These are phyloP conservation scores for Idris sp. DNA, from an alignment of 1,140 invertebrate species.

Conservation along the genomic window DNA sequence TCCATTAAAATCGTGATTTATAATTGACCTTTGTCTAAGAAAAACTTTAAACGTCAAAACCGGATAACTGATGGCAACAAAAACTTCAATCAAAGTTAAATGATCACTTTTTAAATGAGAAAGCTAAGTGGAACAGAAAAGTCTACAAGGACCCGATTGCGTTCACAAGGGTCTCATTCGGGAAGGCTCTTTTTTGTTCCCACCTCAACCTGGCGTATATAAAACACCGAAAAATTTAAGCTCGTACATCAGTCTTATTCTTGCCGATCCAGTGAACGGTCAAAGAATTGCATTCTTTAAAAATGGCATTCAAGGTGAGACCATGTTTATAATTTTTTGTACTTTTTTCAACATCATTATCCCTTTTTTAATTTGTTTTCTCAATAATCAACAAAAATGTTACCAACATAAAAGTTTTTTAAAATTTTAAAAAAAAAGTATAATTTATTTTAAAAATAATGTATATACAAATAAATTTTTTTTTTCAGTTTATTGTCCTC, in stretches of 20 bases:
- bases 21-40: too few relatives aligned
- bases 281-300: constrained; percentile 40
- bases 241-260: constrained; percentile 48
- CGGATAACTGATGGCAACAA: constrained; percentile 37
- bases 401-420: too few relatives aligned
- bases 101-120: constrained; percentile 50
- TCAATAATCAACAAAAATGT: too few relatives aligned
- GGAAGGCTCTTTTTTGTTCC: constrained; percentile 47
- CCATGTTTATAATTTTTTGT: neutral
- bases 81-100: constrained; percentile 55
- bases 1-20: too few relatives aligned
- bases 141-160: constrained; percentile 58
- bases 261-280: constrained; percentile 50
- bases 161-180: constrained; percentile 52
- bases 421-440: neutral
- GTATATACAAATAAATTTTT: neutral
- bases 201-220: constrained; percentile 37
- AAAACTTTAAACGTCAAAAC: too few relatives aligned
- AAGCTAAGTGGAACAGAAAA: constrained; percentile 54
- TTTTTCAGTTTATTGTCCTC: constrained; percentile 77
- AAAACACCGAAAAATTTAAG: constrained; percentile 56
- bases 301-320: constrained; percentile 58
- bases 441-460: too few relatives aligned
- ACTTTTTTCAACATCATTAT: too few relatives aligned
- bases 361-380: too few relatives aligned